phyloP scores from a whole-genome alignment of 2,888 invertebrate genomes.

The Agrotis exclamationis region DNA sequence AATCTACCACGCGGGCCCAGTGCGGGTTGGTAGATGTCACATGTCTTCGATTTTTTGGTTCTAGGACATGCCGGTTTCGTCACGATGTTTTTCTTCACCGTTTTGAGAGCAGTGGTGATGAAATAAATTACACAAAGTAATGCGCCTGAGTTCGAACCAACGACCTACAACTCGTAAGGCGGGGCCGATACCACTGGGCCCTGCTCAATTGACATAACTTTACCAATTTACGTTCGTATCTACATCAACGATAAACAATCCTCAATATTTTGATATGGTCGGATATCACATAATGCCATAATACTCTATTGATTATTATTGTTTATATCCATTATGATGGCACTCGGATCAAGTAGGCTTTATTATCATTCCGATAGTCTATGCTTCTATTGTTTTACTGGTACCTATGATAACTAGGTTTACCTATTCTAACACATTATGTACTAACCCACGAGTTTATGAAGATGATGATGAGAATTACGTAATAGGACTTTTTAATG shows the following conservation, averaged over 20 bases:
- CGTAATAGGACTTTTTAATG: not conserved
- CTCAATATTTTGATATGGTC: slow-evolving; percentile 25
- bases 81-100: too few species aligned
- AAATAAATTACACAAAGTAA: too few species aligned
- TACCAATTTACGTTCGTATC: not conserved
- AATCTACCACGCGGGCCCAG: too few species aligned
- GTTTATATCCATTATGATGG: slow-evolving; percentile 49
- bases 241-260: slow-evolving; percentile 39
- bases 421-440: not conserved
- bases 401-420: slow-evolving; percentile 7
- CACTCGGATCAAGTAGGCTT: slow-evolving; percentile 39
- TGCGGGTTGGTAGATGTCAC: too few species aligned
- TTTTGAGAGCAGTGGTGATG: too few species aligned
- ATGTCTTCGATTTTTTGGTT: too few species aligned
- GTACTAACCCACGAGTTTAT: not conserved
- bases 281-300: slow-evolving; percentile 31
- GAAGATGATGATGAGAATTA: not conserved
- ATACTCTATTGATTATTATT: slow-evolving; percentile 56
- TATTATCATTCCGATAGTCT: slow-evolving; percentile 62
- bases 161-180: too few species aligned
- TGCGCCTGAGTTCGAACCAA: too few species aligned
- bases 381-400: slow-evolving; percentile 52
- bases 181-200: too few species aligned
- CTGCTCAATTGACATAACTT: not conserved
- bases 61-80: too few species aligned